A percentile compares a stretch with the other conserved stretches of the same genome.
Evolutionary conservation across 2,888 invertebrate genomes (phyloP).

Genomic region (Parnassius mnemosyne): DNA sequence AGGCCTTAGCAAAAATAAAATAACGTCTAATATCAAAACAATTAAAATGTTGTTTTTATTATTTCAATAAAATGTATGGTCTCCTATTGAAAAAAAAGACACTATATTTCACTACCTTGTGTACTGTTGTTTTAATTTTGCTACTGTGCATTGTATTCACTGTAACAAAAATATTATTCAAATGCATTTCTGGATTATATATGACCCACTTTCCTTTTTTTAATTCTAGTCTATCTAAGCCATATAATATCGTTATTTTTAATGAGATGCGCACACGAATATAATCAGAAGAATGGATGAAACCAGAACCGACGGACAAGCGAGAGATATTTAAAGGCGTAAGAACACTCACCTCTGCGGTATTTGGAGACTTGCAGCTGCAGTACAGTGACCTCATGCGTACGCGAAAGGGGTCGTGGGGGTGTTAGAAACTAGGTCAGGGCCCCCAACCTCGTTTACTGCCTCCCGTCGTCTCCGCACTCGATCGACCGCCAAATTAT

Average conservation of each 20-base stretch:
- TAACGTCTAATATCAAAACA: too few species aligned
- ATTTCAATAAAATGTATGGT: too few species aligned
- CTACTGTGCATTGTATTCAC: not conserved
- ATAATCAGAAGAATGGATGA: conserved; percentile 26
- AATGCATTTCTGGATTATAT: not conserved
- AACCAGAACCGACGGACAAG: conserved; percentile 23
- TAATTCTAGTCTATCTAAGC: too few species aligned
- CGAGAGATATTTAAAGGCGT: conserved; percentile 30
- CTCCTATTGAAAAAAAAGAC: too few species aligned
- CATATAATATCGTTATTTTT: not conserved
- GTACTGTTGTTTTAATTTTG: too few species aligned
- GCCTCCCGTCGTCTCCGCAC: conserved; percentile 47
- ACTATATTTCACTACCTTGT: too few species aligned
- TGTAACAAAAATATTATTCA: not conserved
- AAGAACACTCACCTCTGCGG: conserved; percentile 71
- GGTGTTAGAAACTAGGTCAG: conserved; percentile 36
- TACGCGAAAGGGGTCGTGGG: conserved; percentile 57
- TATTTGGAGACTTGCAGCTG: conserved; percentile 71
- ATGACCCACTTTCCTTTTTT: not conserved
- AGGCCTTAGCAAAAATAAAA: too few species aligned
- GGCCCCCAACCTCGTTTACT: conserved; percentile 60
- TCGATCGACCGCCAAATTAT: conserved; percentile 76
- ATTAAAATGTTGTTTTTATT: too few species aligned
- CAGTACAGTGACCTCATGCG: conserved; percentile 79
- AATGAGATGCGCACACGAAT: not conserved